A percentile compares a stretch with the other conserved stretches of the same genome.
Conservation (phyloP, 2,113 vertebrate species). For the Ariopsis seemanni region DNA sequence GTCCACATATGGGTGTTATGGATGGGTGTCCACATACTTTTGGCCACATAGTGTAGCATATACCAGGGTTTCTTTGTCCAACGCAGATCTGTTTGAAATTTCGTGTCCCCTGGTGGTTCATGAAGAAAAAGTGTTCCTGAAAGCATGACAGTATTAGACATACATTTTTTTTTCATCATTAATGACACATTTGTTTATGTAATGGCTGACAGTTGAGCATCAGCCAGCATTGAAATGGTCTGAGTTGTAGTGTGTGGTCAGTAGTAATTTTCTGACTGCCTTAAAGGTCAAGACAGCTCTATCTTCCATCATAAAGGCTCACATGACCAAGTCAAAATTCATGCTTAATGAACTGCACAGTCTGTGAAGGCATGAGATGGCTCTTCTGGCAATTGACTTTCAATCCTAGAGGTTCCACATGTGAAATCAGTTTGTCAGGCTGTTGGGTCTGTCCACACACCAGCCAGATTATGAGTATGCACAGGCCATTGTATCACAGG, state of each 20-base stretch:
- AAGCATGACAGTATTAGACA: background rate
- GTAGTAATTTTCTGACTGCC: background rate
- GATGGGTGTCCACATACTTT: background rate
- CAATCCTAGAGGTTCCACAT: background rate
- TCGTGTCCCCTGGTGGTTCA: background rate
- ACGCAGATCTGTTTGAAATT: background rate
- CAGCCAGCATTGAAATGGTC: background rate
- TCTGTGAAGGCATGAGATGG: background rate
- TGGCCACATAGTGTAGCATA: background rate
- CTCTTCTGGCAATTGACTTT: background rate
- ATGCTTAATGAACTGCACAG: background rate
- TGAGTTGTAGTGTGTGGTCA: background rate
- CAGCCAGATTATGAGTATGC: background rate
- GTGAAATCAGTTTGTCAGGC: background rate
- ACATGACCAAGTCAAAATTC: background rate
- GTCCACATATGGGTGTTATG: background rate
- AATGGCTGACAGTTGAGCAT: background rate
- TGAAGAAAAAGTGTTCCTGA: background rate
- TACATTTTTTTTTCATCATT: background rate
- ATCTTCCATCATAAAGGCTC: background rate
- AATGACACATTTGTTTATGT: background rate
- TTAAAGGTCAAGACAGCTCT: background rate
- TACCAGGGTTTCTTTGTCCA: background rate
- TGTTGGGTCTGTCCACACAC: background rate
- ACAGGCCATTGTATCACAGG: background rate